Percentiles rank a stretch among this genome's conserved stretches.
These are phyloP conservation scores for Andrena fulva DNA, from an alignment of 2,888 invertebrate species.

Conservation along the genomic window DNA sequence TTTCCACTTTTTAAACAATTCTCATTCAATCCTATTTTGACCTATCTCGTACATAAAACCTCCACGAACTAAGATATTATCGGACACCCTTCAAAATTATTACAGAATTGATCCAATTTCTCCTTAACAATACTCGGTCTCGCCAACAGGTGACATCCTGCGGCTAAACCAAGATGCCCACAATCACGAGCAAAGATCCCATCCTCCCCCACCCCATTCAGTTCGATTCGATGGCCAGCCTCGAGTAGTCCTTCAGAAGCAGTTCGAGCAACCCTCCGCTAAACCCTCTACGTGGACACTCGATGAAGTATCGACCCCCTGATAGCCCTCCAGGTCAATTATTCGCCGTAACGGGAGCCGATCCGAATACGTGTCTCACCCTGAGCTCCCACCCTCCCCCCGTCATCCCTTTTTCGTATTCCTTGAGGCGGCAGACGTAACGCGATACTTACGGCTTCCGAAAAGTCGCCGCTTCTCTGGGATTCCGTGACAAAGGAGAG, in stretches of 20 bases:
- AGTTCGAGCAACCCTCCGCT: constrained; percentile 58
- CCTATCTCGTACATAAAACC: no score
- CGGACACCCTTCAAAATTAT: no score
- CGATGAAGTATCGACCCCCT: constrained; percentile 53
- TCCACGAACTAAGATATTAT: no score
- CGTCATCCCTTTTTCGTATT: constrained; percentile 6
- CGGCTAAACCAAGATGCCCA: neutral
- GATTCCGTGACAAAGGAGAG: constrained; percentile 52
- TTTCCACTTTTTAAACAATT: no score
- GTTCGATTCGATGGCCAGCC: constrained; percentile 7
- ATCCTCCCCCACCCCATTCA: neutral
- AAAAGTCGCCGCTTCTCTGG: constrained; percentile 48
- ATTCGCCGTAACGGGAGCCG: constrained; percentile 46
- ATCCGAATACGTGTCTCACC: constrained; percentile 18
- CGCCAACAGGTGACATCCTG: neutral
- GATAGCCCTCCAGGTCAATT: constrained; percentile 53
- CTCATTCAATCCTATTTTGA: no score
- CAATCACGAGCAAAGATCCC: neutral
- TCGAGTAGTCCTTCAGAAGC: constrained; percentile 56
- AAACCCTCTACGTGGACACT: constrained; percentile 52
- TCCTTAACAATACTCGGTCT: neutral
- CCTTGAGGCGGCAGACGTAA: constrained; percentile 68
- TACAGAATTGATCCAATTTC: no score
- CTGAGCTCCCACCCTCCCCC: neutral
- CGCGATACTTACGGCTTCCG: constrained; percentile 64